phyloP scores from a whole-genome alignment of 2,888 invertebrate species.

The Cosmorhoe ocellata region DNA sequence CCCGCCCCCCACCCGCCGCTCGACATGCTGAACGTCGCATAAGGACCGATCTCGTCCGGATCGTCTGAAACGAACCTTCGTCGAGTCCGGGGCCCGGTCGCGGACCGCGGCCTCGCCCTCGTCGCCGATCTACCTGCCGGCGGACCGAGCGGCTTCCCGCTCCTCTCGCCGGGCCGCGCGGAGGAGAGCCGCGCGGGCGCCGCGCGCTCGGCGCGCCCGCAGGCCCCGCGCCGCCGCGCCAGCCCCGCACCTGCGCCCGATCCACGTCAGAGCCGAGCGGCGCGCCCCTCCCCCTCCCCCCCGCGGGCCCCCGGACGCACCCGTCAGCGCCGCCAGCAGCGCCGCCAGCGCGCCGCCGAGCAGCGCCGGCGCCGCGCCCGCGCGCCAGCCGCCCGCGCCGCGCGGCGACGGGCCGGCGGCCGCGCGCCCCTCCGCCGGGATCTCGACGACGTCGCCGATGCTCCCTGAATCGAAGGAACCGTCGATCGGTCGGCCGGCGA shows the following conservation, averaged over 20 bases:
- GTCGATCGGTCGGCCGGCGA: background rate
- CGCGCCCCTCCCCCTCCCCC: no score
- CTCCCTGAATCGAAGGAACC: constrained; percentile 42
- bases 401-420: constrained; percentile 29
- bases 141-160: constrained; percentile 53
- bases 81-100: no score
- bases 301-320: background rate
- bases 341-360: constrained; percentile 46
- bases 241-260: constrained; percentile 13
- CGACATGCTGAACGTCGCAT: constrained; percentile 89
- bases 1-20: constrained; percentile 64
- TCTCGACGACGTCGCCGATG: constrained; percentile 55
- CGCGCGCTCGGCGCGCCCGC: constrained; percentile 21
- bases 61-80: constrained; percentile 58
- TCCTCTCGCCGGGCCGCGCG: constrained; percentile 54
- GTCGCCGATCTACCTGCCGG: constrained; percentile 51
- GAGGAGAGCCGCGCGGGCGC: constrained; percentile 50
- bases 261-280: no score
- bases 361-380: constrained; percentile 47
- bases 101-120: no score
- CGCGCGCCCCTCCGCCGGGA: constrained; percentile 38
- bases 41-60: constrained; percentile 88
- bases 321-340: constrained; percentile 43
- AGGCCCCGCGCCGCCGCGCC: constrained; percentile 11
- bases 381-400: constrained; percentile 35